Conservation (phyloP, 1,140 invertebrate genomes). For the Thaumatotibia leucotreta region DNA sequence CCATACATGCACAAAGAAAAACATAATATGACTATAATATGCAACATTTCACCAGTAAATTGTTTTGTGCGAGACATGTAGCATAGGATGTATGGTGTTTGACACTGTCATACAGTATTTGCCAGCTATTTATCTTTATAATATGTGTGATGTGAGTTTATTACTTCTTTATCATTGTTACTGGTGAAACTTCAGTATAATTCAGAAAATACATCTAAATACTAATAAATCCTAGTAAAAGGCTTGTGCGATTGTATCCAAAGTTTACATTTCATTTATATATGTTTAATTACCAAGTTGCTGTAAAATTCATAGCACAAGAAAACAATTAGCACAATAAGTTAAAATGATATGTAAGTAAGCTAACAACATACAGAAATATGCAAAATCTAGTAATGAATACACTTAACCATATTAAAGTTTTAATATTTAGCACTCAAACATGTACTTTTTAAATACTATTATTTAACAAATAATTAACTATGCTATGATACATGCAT, state of each 20-base stretch:
- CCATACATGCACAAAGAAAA: no score
- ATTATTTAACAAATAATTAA: conserved; percentile 6
- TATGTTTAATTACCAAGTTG: background rate
- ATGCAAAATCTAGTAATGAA: background rate
- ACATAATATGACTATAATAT: no score
- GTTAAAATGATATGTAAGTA: background rate
- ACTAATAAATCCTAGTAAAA: no score
- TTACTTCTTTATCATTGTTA: no score
- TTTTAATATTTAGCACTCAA: background rate
- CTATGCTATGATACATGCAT: background rate
- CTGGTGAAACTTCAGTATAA: no score
- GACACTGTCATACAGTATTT: no score
- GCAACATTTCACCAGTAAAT: no score
- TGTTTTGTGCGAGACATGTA: no score
- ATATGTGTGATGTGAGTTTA: no score
- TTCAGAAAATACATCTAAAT: no score
- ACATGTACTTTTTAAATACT: background rate
- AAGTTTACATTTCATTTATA: background rate
- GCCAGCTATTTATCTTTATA: no score
- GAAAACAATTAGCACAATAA: background rate
- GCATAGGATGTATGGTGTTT: no score
- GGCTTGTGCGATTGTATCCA: background rate
- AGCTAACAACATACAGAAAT: background rate
- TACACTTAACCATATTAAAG: background rate
- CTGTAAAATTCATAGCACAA: background rate